Conservation (phyloP, 1,140 invertebrate species). For the Saccostrea cuccullata region DNA sequence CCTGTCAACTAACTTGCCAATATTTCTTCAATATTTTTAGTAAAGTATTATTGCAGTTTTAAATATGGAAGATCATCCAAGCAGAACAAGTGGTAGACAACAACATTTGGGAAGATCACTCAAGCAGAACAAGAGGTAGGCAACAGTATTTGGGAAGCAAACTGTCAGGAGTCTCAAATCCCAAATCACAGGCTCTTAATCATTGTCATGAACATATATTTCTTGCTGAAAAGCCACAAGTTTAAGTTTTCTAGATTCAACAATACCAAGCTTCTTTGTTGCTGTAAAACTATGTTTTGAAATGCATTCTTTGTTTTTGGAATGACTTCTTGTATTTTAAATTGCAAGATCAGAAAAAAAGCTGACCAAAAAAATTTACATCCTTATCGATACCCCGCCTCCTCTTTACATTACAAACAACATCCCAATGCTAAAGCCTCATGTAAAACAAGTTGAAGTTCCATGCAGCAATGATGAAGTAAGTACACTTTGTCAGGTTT, state of each 20-base stretch:
- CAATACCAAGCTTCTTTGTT: neutral
- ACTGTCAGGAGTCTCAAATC: neutral
- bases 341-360: no score
- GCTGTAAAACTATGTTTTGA: neutral
- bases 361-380: no score
- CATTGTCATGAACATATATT: neutral
- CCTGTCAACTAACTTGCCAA: no score
- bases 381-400: no score
- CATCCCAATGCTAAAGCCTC: no score
- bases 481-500: slow-evolving; percentile 9
- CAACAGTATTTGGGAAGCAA: neutral
- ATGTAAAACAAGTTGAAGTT: neutral
- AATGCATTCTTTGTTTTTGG: no score
- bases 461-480: neutral
- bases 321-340: no score
- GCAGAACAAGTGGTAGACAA: no score
- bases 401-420: no score
- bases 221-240: neutral
- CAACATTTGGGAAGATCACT: neutral
- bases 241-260: neutral
- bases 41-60: neutral
- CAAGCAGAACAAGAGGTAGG: neutral
- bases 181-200: neutral
- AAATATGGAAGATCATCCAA: neutral
- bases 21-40: neutral